A percentile compares a stretch with the other conserved stretches of the same genome.
Conservation (phyloP, 2,888 invertebrate genomes). For the Euphydryas editha region DNA sequence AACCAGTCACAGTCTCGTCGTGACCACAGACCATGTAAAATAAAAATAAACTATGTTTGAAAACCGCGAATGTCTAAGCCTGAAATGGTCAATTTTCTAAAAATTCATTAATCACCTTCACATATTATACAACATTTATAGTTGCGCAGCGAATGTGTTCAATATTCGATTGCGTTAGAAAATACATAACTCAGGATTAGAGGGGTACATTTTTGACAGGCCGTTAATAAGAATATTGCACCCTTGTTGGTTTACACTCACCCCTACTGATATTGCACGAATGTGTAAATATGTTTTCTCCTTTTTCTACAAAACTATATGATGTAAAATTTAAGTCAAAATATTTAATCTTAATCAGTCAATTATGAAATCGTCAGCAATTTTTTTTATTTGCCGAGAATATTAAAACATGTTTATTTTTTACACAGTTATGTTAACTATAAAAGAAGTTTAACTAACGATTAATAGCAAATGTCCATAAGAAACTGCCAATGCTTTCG, state of each 20-base stretch:
- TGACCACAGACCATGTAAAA: no score
- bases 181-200: constrained; percentile 68
- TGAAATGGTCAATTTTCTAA: no score
- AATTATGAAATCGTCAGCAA: not conserved
- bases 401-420: not conserved
- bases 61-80: no score
- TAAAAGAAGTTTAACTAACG: not conserved
- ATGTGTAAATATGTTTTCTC: constrained; percentile 38
- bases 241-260: constrained; percentile 76
- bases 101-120: no score
- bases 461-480: constrained; percentile 55
- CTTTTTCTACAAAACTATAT: constrained; percentile 4
- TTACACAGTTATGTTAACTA: not conserved
- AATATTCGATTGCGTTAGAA: constrained; percentile 55
- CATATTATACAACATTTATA: no score
- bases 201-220: constrained; percentile 70
- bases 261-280: constrained; percentile 57
- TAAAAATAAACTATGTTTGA: no score
- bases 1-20: no score
- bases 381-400: not conserved
- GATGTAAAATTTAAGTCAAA: not conserved
- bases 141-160: constrained; percentile 43
- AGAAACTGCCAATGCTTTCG: constrained; percentile 56
- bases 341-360: constrained; percentile 3
- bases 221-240: constrained; percentile 75